phyloP scores from a whole-genome alignment of 2,113 vertebrate species.

The Rousettus leschenaultii region DNA sequence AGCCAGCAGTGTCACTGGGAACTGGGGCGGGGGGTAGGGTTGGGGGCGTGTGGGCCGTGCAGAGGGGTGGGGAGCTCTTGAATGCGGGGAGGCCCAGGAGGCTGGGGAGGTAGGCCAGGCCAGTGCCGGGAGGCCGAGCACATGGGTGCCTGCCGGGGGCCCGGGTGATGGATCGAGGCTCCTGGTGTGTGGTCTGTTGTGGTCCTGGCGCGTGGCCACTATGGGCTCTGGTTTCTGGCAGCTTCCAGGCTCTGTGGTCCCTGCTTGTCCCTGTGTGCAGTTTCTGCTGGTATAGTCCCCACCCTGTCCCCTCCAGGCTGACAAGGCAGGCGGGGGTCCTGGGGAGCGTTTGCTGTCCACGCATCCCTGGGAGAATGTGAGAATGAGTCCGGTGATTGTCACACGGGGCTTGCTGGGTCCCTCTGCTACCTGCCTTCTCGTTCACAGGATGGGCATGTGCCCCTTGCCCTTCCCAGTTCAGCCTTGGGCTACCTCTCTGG shows the following conservation, averaged over 20 bases:
- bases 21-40: fast-evolving
- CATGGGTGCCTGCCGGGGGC: not conserved
- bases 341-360: not conserved
- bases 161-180: not conserved
- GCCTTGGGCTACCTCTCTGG: not conserved
- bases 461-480: not conserved
- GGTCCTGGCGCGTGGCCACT: not conserved
- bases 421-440: not conserved
- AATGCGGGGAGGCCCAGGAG: not conserved
- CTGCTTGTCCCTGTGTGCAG: not conserved
- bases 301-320: not conserved
- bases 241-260: not conserved
- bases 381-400: not conserved
- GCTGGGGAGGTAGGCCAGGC: not conserved
- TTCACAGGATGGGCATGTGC: not conserved
- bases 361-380: not conserved
- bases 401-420: not conserved
- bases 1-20: not conserved
- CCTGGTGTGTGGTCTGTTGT: not conserved
- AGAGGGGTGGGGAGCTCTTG: not conserved
- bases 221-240: not conserved
- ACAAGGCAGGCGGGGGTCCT: not conserved
- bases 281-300: not conserved
- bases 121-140: not conserved
- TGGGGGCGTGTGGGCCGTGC: too few species aligned